These are phyloP conservation scores for Otis tarda DNA, from an alignment of 2,113 vertebrate genomes.

Conservation along the genomic window DNA sequence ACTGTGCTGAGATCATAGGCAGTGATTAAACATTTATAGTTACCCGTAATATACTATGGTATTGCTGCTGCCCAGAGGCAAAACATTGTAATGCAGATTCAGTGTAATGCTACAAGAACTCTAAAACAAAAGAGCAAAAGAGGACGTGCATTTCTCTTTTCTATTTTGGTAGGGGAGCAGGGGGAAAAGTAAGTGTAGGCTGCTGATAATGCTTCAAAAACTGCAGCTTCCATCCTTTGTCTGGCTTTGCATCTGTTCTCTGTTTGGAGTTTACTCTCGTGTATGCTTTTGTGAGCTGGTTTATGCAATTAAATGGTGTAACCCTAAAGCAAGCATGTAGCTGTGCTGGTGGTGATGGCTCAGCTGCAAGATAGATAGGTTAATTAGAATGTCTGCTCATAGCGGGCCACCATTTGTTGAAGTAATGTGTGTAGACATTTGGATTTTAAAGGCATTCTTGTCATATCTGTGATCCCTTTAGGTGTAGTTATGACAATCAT, in stretches of 20 bases:
- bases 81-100: slow-evolving; percentile 57
- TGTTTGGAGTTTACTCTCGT: not conserved
- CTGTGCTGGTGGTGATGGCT: slow-evolving; percentile 28
- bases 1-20: slow-evolving; percentile 43
- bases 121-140: slow-evolving; percentile 12
- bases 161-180: not conserved
- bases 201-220: slow-evolving; percentile 27
- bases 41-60: not conserved
- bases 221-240: not conserved
- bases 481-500: not conserved
- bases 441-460: slow-evolving; percentile 26
- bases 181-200: not conserved
- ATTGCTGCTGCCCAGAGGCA: slow-evolving; percentile 55
- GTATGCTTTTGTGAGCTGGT: slow-evolving; percentile 49
- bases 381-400: slow-evolving; percentile 44
- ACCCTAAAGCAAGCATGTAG: slow-evolving; percentile 21
- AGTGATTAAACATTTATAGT: slow-evolving; percentile 47
- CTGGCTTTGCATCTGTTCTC: not conserved
- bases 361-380: slow-evolving; percentile 37
- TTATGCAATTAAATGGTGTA: slow-evolving; percentile 65
- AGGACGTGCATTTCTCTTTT: not conserved
- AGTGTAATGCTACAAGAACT: slow-evolving; percentile 31
- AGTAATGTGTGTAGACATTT: not conserved
- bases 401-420: not conserved
- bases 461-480: slow-evolving; percentile 2